phyloP scores from a whole-genome alignment of 2,113 vertebrate genomes.

The Nanorana parkeri region DNA sequence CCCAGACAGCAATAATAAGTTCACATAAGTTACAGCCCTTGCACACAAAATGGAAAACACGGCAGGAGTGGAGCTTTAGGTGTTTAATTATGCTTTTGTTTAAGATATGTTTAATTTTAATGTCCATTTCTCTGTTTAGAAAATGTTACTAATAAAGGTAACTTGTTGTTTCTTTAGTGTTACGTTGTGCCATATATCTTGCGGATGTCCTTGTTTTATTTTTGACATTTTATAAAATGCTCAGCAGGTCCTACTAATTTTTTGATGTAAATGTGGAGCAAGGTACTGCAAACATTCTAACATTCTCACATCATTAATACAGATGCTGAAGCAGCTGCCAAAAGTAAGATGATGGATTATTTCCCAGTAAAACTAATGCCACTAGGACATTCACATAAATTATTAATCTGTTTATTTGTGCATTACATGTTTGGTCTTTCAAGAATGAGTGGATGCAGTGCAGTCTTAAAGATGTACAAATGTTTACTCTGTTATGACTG shows the following conservation, averaged over 20 bases:
- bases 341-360: slow-evolving; percentile 18
- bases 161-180: too few species aligned
- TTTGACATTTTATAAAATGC: not conserved
- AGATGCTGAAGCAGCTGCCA: slow-evolving; percentile 3
- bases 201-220: too few species aligned
- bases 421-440: not conserved
- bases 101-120: too few species aligned
- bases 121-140: too few species aligned
- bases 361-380: not conserved
- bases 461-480: too few species aligned
- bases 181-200: too few species aligned
- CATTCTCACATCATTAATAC: not conserved
- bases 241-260: slow-evolving; percentile 1
- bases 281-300: not conserved
- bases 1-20: too few species aligned
- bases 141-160: too few species aligned
- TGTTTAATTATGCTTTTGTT: too few species aligned
- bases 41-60: too few species aligned
- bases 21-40: too few species aligned
- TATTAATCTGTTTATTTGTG: slow-evolving; percentile 17
- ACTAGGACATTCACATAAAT: slow-evolving; percentile 17
- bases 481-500: not conserved
- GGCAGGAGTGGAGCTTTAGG: too few species aligned
- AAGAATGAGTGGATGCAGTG: not conserved
- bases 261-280: not conserved